A percentile compares a stretch with the other conserved stretches of the same genome.
Conservation (phyloP, 2,113 vertebrate species). For the Chauna torquata region DNA sequence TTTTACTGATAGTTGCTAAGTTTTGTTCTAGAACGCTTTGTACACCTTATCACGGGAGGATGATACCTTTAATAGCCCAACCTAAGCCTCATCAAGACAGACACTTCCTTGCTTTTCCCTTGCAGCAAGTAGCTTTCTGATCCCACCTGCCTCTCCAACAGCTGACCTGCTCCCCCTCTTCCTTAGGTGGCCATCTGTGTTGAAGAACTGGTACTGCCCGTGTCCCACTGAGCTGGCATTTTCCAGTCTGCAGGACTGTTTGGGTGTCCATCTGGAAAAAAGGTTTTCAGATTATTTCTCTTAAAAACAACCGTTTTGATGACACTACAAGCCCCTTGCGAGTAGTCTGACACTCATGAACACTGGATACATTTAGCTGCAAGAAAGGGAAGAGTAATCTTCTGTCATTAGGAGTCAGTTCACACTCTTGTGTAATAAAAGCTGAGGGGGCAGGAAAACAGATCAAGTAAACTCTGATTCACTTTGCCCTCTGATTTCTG, state of each 20-base stretch:
- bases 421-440: not conserved
- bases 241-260: not conserved
- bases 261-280: not conserved
- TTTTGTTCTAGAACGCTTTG: not conserved
- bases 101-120: not conserved
- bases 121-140: not conserved
- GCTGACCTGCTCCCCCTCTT: not conserved
- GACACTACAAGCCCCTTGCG: not conserved
- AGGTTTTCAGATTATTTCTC: not conserved
- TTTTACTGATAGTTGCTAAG: not conserved
- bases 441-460: not conserved
- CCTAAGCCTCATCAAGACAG: not conserved
- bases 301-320: not conserved
- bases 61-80: not conserved
- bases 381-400: not conserved
- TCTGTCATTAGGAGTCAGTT: not conserved
- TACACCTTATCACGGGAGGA: not conserved
- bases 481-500: not conserved
- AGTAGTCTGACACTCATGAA: not conserved
- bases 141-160: not conserved
- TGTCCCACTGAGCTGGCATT: not conserved
- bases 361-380: not conserved
- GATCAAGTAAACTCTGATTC: not conserved
- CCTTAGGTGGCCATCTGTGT: not conserved
- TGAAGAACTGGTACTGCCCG: not conserved